phyloP scores from a whole-genome alignment of 2,888 invertebrate genomes.

The Lasius platythorax region DNA sequence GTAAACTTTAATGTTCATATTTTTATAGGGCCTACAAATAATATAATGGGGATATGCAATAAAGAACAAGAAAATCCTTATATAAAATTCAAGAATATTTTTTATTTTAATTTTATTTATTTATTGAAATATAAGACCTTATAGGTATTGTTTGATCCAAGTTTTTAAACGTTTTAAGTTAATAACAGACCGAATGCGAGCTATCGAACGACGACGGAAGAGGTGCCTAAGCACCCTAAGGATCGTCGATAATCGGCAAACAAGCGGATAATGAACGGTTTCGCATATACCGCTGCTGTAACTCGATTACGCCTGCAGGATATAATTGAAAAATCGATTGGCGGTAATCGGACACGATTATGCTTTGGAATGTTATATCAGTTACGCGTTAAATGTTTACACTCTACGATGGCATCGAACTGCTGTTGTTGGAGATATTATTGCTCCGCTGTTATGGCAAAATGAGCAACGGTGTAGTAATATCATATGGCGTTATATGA shows the following conservation, averaged over 20 bases:
- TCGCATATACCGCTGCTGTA: constrained; percentile 41
- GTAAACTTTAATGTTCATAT: background rate
- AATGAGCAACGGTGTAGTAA: constrained; percentile 31
- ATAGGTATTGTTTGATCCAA: background rate
- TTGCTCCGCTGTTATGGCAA: constrained; percentile 40
- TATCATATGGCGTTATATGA: constrained; percentile 38
- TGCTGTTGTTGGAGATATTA: constrained; percentile 36
- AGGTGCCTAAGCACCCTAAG: constrained; percentile 29
- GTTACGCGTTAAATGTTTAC: constrained; percentile 56
- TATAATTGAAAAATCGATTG: constrained; percentile 57
- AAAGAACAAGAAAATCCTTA: background rate
- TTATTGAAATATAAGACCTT: background rate
- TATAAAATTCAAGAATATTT: background rate
- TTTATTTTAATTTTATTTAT: background rate
- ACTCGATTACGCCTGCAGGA: constrained; percentile 45
- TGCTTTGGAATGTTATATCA: constrained; percentile 44
- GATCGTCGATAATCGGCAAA: constrained; percentile 52
- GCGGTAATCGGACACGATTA: constrained; percentile 54
- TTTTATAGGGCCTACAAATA: background rate
- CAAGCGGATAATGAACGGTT: constrained; percentile 51
- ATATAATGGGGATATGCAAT: background rate
- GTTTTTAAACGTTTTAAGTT: background rate
- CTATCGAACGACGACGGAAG: constrained; percentile 17
- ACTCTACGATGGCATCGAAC: constrained; percentile 16
- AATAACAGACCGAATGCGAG: constrained; percentile 5